phyloP scores from a whole-genome alignment of 2,113 vertebrate species.

The Pongo abelii region DNA sequence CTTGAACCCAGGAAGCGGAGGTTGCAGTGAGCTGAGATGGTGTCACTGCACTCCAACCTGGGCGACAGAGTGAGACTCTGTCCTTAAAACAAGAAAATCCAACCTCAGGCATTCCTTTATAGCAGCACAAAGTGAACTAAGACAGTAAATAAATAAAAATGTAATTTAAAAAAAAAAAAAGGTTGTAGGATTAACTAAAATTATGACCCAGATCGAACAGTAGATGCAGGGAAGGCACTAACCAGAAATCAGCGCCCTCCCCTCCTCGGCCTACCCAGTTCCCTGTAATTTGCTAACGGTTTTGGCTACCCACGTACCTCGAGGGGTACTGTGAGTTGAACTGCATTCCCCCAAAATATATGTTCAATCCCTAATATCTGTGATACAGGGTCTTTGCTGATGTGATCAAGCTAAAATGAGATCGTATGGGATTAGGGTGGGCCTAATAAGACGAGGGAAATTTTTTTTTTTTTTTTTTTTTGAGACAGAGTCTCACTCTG shows the following conservation, averaged over 20 bases:
- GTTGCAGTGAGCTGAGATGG: no score
- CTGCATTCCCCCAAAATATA: background rate
- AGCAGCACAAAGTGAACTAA: no score
- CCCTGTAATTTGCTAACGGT: background rate
- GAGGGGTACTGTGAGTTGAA: background rate
- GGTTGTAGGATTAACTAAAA: background rate
- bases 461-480: no score
- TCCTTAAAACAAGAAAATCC: no score
- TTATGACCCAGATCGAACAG: background rate
- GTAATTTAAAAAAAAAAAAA: background rate
- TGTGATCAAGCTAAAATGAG: background rate
- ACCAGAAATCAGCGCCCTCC: background rate
- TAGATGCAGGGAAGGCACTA: background rate
- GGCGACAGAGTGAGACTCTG: no score
- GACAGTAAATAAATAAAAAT: background rate
- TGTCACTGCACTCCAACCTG: no score
- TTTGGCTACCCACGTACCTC: background rate
- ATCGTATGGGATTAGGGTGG: background rate
- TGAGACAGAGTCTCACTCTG: no score
- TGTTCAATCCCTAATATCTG: background rate
- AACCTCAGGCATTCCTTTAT: no score
- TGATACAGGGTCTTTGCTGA: background rate
- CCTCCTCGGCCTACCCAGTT: no score
- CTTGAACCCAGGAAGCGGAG: no score
- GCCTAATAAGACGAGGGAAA: no score